Base-by-base conservation (phyloP, 2,797 vertebrate species). In the Catharus ustulatus region DNA sequence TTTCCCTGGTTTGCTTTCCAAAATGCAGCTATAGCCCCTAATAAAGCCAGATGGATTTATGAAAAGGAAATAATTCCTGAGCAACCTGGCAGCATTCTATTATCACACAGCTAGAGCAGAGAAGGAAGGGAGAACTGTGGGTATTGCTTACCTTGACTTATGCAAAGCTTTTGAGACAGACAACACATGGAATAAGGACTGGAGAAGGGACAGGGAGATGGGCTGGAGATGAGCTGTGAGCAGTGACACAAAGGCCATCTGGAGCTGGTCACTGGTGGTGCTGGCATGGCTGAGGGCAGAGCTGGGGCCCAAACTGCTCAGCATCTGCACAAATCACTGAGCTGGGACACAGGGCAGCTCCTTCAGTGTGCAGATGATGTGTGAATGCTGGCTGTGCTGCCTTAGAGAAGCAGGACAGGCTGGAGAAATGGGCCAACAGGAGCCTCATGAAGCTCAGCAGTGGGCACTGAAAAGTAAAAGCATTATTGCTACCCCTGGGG, bases 211-310 rank as follows among this genome's bases (percentile, higher is more conserved):
- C 34, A 34, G 34, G 8, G 34, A 34, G 34, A 34, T 34, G 34
- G 34, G 34, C 34, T 34, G 34, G 34, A 34, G 34, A 34, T 34
- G 34, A 34, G 34, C 34, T 34, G 34, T 68, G 59, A 12, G 6
- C 40, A 49, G 55, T 4, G 46, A 23, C 61, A 27, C 29, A 14
- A 36, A 80, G 58, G 6, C 8, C 42, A 13, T 7, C 34, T 69
- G 64, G n/a, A 34, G 30, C n/a, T 0, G 6, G 6, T 24, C 46
- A 46, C 30, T 40, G 62, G 32, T 19, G 27, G 11, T 69, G 42
- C 27, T 42, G n/a, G 11, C 15, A 9, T 0, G 0, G 34, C 43
- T 46, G 34, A 19, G 23, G n/a, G 46, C 15, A 40, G 6, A 13
- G 51, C 29, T 52, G 69, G 11, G 4, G 12, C 12, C 11, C 19